These are phyloP conservation scores for Salvelinus namaycush DNA, from an alignment of 2,113 vertebrate genomes.

Conservation along the genomic window DNA sequence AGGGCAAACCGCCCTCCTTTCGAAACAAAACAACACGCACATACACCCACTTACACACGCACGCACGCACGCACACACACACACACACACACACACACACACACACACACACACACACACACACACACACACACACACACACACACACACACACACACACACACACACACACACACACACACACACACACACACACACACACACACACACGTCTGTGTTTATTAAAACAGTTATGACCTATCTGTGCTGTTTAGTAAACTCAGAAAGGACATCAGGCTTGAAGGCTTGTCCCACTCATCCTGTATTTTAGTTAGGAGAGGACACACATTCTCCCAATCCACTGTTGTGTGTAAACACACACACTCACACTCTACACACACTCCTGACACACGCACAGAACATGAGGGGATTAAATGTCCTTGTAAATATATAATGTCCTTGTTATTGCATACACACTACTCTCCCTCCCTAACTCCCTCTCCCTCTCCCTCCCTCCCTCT, in stretches of 20 bases:
- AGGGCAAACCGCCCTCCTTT: constrained; percentile 52
- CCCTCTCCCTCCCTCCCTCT: no score
- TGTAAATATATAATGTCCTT: no score
- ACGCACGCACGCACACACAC: no score
- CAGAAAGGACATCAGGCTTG: not conserved
- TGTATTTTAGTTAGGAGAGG: constrained; percentile 37
- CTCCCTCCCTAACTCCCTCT: no score
- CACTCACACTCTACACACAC: constrained; percentile 66
- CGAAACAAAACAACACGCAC: constrained; percentile 31
- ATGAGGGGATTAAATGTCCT: constrained; percentile 33
- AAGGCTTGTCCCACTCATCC: constrained; percentile 56
- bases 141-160: constrained; percentile 6
- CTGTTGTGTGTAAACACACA: constrained; percentile 76
- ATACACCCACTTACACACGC: no score
- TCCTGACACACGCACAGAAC: constrained; percentile 66
- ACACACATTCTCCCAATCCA: constrained; percentile 44
- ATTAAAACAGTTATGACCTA: constrained; percentile 74
- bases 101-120: constrained; percentile 2
- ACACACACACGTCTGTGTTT: constrained; percentile 63
- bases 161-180: constrained; percentile 5
- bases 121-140: no score
- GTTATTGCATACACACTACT: no score
- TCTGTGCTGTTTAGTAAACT: constrained; percentile 78
- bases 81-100: no score
- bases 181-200: no score